Conservation (phyloP, 1,140 invertebrate species). For the Hylaeus anthracinus region DNA sequence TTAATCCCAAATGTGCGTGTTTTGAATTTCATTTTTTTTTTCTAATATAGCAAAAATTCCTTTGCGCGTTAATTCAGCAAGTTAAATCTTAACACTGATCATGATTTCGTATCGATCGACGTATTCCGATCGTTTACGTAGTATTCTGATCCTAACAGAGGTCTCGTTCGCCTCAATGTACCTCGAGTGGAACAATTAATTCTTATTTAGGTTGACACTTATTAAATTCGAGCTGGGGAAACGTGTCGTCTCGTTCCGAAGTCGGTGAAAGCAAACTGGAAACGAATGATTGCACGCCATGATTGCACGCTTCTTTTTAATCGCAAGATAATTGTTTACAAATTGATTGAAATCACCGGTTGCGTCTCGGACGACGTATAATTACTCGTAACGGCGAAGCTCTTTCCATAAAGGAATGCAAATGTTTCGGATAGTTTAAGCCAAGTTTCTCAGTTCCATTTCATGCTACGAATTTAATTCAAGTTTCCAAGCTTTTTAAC, state of each 20-base stretch:
- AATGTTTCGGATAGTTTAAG: neutral
- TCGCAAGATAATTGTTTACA: neutral
- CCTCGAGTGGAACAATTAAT: slow-evolving; percentile 47
- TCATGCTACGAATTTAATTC: slow-evolving; percentile 9
- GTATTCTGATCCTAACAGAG: slow-evolving; percentile 12
- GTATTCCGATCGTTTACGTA: neutral
- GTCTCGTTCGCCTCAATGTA: slow-evolving; percentile 21
- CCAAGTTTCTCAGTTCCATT: neutral
- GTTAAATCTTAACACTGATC: no score
- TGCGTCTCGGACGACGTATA: neutral
- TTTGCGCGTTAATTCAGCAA: no score
- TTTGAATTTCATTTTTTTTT: no score
- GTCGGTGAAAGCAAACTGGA: neutral
- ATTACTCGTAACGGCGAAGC: neutral
- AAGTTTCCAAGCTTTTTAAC: neutral
- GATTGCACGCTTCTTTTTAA: neutral
- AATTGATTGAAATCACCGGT: slow-evolving; percentile 1
- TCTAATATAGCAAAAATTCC: no score
- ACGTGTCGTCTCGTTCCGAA: neutral
- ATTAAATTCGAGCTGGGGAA: slow-evolving; percentile 33
- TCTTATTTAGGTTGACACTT: slow-evolving; percentile 37
- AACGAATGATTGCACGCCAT: neutral
- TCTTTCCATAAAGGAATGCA: slow-evolving; percentile 10
- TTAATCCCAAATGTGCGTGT: no score
- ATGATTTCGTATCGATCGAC: neutral